Conservation (phyloP, 2,113 vertebrate genomes). For the Genyomyrus donnyi region DNA sequence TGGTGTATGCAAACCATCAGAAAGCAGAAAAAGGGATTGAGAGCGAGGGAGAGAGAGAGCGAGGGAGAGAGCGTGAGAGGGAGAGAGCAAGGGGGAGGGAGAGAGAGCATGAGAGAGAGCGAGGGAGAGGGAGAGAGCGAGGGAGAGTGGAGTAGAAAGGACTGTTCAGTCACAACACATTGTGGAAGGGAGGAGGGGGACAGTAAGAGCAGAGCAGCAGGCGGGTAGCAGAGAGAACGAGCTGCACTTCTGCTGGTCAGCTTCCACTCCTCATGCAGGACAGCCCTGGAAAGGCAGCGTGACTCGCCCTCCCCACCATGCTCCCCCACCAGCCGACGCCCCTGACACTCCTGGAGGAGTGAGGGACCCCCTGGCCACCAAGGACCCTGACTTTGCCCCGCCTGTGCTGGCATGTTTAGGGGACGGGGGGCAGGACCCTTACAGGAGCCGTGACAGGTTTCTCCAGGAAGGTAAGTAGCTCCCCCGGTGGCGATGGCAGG, state of each 20-base stretch:
- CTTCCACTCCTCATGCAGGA: background rate
- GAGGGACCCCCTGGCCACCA: background rate
- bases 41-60: constrained; percentile 9
- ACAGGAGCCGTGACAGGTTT: background rate
- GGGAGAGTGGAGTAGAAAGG: constrained; percentile 18
- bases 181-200: background rate
- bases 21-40: constrained; percentile 37
- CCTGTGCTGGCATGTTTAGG: background rate
- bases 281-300: background rate
- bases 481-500: too few species aligned
- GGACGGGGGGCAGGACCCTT: background rate
- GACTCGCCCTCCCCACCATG: background rate
- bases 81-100: background rate
- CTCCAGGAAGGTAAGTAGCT: background rate
- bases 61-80: constrained; percentile 18
- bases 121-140: constrained; percentile 3
- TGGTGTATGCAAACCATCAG: background rate
- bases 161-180: constrained; percentile 11
- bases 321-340: background rate
- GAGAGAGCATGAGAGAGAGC: background rate
- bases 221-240: background rate
- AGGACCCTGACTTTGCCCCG: too few species aligned
- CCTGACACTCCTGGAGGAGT: background rate
- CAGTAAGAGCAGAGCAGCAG: background rate
- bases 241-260: background rate